phyloP scores from a whole-genome alignment of 2,113 vertebrate genomes.

The Orcinus orca region DNA sequence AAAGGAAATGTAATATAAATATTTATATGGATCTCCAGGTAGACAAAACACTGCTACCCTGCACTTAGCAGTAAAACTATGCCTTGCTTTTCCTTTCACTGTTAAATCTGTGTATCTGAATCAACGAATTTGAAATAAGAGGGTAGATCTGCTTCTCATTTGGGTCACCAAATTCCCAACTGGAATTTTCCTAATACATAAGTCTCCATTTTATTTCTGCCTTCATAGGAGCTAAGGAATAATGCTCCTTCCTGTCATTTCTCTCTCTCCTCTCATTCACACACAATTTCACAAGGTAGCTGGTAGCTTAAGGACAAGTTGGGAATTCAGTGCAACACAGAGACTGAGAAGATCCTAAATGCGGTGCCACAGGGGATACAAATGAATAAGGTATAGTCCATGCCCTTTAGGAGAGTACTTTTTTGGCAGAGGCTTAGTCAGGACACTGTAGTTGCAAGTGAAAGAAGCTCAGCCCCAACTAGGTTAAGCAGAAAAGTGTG shows the following conservation, averaged over 20 bases:
- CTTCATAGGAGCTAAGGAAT: not conserved
- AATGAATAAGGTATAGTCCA: not conserved
- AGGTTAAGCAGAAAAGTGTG: not conserved
- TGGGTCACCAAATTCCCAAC: not conserved
- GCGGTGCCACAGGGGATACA: no score
- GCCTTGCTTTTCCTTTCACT: not conserved
- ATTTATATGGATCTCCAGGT: not conserved
- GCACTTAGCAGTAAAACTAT: not conserved
- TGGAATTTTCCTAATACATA: not conserved
- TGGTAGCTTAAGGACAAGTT: not conserved
- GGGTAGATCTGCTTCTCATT: not conserved
- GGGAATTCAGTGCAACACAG: not conserved
- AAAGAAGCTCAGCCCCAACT: not conserved
- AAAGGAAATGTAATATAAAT: constrained; percentile 60
- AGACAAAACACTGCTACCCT: not conserved
- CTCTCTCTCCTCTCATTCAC: not conserved
- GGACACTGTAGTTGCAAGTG: not conserved
- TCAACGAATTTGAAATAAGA: not conserved
- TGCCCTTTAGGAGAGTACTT: not conserved
- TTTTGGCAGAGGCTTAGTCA: not conserved
- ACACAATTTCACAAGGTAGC: not conserved
- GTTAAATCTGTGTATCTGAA: not conserved
- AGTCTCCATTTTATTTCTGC: not conserved
- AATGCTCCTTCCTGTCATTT: not conserved
- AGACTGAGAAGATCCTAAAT: not conserved